Evolutionary conservation across 2,888 invertebrate genomes (phyloP).

Genomic region (Erannis defoliaria): DNA sequence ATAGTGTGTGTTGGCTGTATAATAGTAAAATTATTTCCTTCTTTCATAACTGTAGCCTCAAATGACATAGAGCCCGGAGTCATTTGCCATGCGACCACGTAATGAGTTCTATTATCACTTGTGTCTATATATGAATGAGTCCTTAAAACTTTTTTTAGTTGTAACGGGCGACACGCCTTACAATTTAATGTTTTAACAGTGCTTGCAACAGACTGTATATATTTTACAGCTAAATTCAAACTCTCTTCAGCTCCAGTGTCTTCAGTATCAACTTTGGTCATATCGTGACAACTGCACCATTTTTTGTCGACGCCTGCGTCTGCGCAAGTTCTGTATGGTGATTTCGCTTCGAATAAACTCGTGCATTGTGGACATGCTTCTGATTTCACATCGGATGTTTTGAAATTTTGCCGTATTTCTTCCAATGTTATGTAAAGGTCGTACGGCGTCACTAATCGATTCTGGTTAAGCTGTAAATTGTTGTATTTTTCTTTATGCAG

Average conservation of each 20-base stretch:
- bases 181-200: conserved; percentile 59
- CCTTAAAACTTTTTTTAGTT: conserved; percentile 78
- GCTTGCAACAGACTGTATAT: conserved; percentile 54
- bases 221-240: conserved; percentile 69
- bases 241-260: conserved; percentile 75
- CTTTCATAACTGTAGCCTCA: conserved; percentile 88
- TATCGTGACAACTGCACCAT: conserved; percentile 90
- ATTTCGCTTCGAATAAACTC: conserved; percentile 87
- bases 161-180: conserved; percentile 80
- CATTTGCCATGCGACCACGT: conserved; percentile 88
- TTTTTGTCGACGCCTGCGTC: conserved; percentile 89
- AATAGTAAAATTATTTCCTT: conserved; percentile 69
- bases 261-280: conserved; percentile 64
- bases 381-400: conserved; percentile 79
- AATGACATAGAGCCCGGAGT: conserved; percentile 88
- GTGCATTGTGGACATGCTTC: conserved; percentile 88
- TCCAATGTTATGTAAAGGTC: conserved; percentile 90
- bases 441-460: conserved; percentile 90
- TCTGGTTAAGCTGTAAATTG: conserved; percentile 87
- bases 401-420: conserved; percentile 77
- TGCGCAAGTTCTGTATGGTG: conserved; percentile 87
- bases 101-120: conserved; percentile 65
- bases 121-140: conserved; percentile 68
- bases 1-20: conserved; percentile 83
- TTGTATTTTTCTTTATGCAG: conserved; percentile 82